Conservation (phyloP, 2,888 invertebrate species). For the Artemia sinica region DNA sequence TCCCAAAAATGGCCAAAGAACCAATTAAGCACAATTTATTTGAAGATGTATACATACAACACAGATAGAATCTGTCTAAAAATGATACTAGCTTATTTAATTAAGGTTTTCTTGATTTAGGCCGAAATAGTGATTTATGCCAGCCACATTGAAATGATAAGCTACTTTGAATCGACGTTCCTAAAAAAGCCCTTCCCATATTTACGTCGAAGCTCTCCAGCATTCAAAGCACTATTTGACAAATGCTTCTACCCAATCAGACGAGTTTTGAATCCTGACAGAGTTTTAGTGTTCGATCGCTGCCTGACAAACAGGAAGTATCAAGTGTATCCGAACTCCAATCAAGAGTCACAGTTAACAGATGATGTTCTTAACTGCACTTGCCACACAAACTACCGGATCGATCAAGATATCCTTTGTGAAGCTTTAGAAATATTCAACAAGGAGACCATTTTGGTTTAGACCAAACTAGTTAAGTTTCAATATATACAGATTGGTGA, state of each 20-base stretch:
- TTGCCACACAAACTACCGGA: neutral
- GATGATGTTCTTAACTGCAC: neutral
- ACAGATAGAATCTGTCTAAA: no score
- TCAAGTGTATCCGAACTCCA: constrained; percentile 21
- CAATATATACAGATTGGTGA: no score
- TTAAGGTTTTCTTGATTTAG: constrained; percentile 1
- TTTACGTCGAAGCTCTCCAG: constrained; percentile 15
- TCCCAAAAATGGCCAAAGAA: no score
- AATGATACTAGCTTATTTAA: no score
- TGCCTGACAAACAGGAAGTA: constrained; percentile 22
- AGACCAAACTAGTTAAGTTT: no score
- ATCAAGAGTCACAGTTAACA: neutral
- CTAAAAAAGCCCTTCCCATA: constrained; percentile 25
- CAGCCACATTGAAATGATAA: constrained; percentile 26
- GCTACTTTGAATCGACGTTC: constrained; percentile 26
- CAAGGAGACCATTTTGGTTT: neutral
- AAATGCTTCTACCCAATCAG: constrained; percentile 4
- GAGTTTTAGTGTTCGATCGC: constrained; percentile 18
- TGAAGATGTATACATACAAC: no score
- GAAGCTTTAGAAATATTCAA: constrained; percentile 9
- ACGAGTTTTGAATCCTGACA: neutral
- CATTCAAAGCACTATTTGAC: neutral
- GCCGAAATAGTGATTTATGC: constrained; percentile 25
- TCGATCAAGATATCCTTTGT: neutral
- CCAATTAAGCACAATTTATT: no score